These are phyloP conservation scores for Microcebus murinus DNA, from an alignment of 2,113 vertebrate species.

Conservation along the genomic window DNA sequence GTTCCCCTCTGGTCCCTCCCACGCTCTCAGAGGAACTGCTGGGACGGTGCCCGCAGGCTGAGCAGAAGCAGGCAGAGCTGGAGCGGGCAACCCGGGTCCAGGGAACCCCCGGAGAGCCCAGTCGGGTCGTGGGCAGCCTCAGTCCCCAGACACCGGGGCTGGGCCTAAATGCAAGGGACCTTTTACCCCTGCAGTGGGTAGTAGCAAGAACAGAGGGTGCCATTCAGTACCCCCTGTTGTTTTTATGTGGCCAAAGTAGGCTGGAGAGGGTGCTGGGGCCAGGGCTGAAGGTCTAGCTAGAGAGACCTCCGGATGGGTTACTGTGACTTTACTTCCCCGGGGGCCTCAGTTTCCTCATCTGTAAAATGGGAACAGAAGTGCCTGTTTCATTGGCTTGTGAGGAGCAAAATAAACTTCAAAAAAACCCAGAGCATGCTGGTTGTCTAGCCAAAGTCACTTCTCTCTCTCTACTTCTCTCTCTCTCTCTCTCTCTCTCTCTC, in stretches of 20 bases:
- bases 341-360: background rate
- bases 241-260: background rate
- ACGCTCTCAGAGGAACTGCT: background rate
- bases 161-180: accelerated
- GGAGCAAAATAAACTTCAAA: background rate
- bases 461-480: background rate
- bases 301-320: background rate
- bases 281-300: background rate
- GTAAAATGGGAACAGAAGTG: background rate
- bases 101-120: background rate
- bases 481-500: background rate
- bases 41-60: background rate
- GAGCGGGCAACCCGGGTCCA: background rate
- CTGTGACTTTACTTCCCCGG: too few species aligned
- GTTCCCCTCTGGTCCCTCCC: background rate
- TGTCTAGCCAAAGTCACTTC: background rate
- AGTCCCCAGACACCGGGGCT: background rate
- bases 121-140: accelerated
- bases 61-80: too few species aligned
- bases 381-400: background rate
- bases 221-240: background rate
- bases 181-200: background rate
- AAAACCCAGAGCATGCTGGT: too few species aligned
- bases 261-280: background rate
- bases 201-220: background rate